phyloP scores from a whole-genome alignment of 1,140 invertebrate genomes.

The Heliconius congener region DNA sequence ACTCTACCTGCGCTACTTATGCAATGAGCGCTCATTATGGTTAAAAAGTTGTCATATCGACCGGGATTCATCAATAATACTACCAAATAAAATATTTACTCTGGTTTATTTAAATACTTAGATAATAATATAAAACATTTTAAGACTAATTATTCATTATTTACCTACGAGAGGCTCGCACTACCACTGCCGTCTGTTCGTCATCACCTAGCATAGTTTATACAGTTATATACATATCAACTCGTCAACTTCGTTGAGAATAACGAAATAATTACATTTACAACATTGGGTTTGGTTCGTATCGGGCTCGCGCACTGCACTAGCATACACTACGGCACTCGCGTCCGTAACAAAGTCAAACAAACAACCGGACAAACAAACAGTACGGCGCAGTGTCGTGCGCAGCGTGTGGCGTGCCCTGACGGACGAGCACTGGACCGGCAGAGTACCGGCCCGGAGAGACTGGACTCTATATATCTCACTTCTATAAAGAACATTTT shows the following conservation, averaged over 20 bases:
- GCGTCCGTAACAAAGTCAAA: background rate
- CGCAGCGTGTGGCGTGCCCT: constrained; percentile 15
- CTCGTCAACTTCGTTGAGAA: constrained; percentile 66
- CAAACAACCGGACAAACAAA: constrained; percentile 7
- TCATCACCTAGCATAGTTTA: constrained; percentile 59
- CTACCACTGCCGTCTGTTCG: constrained; percentile 57
- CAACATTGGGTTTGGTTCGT: constrained; percentile 56
- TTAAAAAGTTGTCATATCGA: constrained; percentile 40
- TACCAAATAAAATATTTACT: constrained; percentile 75
- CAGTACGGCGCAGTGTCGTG: constrained; percentile 15
- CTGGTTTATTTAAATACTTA: constrained; percentile 79
- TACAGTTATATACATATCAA: constrained; percentile 66
- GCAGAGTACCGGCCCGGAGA: constrained; percentile 30
- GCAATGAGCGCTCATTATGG: background rate
- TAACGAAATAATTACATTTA: constrained; percentile 66
- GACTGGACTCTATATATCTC: constrained; percentile 49
- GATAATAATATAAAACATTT: constrained; percentile 77
- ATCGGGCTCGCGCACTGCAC: constrained; percentile 39
- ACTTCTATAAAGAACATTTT: constrained; percentile 76
- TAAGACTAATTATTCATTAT: constrained; percentile 73
- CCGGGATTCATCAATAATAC: constrained; percentile 69
- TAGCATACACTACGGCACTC: background rate
- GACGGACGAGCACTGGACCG: constrained; percentile 21
- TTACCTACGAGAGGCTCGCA: constrained; percentile 64
- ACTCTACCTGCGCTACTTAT: constrained; percentile 29